These are phyloP conservation scores for Buphagus erythrorhynchus DNA, from an alignment of 2,797 vertebrate species.

Conservation along the genomic window DNA sequence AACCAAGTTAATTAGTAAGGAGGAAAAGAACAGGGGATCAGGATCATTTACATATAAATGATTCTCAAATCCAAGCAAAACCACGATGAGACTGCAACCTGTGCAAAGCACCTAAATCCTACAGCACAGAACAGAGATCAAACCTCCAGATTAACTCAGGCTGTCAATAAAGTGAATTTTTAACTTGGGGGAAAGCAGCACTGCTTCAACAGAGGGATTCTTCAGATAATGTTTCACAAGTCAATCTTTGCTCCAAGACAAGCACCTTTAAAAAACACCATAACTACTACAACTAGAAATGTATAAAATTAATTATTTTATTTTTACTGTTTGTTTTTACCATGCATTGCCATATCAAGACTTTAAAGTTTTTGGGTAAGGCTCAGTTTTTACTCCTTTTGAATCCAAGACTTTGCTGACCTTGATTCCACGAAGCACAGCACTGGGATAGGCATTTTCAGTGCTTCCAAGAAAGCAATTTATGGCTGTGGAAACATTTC, in stretches of 20 bases:
- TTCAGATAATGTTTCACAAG: neutral
- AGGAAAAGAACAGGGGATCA: neutral
- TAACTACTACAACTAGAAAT: neutral
- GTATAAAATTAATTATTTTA: neutral
- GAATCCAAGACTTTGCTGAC: neutral
- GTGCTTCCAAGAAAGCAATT: neutral
- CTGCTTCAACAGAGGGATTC: neutral
- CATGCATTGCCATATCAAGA: neutral
- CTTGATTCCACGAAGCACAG: accelerated
- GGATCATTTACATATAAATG: slow-evolving; percentile 41
- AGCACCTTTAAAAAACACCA: neutral
- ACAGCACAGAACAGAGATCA: slow-evolving; percentile 25
- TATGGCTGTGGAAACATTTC: neutral
- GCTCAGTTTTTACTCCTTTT: neutral
- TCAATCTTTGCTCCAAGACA: neutral
- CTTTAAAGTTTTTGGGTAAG: neutral
- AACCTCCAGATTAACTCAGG: neutral
- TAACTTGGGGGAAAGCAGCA: neutral
- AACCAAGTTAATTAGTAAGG: slow-evolving; percentile 21
- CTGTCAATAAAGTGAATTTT: neutral
- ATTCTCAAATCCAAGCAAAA: slow-evolving; percentile 33
- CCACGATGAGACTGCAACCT: neutral
- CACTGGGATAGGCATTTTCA: neutral
- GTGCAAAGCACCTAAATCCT: slow-evolving; percentile 18
- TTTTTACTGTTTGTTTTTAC: neutral